Conservation (phyloP, 2,113 vertebrate species). For the Hyperoodon ampullatus region DNA sequence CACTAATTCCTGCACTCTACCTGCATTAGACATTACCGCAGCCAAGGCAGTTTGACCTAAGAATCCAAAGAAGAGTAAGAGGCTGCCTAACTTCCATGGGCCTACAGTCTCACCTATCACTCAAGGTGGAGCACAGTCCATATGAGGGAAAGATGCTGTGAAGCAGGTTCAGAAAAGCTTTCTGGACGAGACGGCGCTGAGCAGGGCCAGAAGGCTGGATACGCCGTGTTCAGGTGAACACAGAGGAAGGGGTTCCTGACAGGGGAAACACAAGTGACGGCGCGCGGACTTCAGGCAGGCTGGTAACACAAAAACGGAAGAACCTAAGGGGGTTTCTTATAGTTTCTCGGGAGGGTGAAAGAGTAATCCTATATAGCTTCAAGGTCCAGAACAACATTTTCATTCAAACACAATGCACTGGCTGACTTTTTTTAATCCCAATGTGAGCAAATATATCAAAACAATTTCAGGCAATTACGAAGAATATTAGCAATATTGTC, state of each 20-base stretch:
- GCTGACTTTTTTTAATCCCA: not conserved
- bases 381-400: not conserved
- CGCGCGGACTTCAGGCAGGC: not conserved
- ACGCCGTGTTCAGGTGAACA: not conserved
- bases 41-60: not conserved
- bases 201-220: not conserved
- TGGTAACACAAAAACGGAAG: not conserved
- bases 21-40: not conserved
- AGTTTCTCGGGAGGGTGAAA: not conserved
- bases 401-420: not conserved
- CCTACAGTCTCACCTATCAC: accelerated
- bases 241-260: not conserved
- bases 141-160: not conserved
- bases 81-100: not conserved
- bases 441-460: not conserved
- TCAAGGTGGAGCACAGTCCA: not conserved
- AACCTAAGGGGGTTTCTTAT: not conserved
- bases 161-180: not conserved
- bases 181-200: not conserved
- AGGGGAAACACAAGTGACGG: not conserved
- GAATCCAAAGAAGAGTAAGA: not conserved
- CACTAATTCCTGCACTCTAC: not conserved
- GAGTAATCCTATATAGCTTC: not conserved
- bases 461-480: not conserved
- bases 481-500: not conserved